Conservation (phyloP, 35 echinoderm and acorn worm species). For the Ptychodera flava region DNA sequence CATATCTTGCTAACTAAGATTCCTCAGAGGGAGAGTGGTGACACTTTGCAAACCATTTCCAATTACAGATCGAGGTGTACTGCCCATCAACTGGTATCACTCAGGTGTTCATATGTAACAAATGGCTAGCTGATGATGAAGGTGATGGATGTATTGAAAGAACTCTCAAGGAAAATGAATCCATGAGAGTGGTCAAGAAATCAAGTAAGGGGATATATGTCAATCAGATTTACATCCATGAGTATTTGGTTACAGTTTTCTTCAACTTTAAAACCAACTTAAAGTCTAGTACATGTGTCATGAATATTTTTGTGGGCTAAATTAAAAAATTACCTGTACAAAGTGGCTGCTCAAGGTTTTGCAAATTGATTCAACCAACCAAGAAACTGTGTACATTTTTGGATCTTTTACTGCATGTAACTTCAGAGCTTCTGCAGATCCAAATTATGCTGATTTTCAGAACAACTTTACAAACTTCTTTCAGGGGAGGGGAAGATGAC, state of each 20-base stretch:
- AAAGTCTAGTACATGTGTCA: not conserved
- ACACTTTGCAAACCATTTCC: too few relatives aligned
- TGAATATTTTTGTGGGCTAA: not conserved
- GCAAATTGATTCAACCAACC: too few relatives aligned
- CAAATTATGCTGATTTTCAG: too few relatives aligned
- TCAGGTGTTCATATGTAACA: constrained; percentile 71
- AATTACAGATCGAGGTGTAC: constrained; percentile 85
- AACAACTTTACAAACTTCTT: too few relatives aligned
- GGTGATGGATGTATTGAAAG: constrained; percentile 67
- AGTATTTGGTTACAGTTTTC: not conserved
- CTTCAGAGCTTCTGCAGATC: too few relatives aligned
- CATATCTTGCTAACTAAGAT: too few relatives aligned
- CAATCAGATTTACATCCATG: not conserved
- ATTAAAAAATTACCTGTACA: too few relatives aligned
- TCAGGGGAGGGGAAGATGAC: too few relatives aligned
- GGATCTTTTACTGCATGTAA: too few relatives aligned
- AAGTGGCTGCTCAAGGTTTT: too few relatives aligned
- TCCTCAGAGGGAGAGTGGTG: too few relatives aligned
- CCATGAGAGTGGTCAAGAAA: constrained; percentile 80
- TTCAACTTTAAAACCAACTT: not conserved
- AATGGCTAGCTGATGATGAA: constrained; percentile 80
- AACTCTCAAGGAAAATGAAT: constrained; percentile 75
- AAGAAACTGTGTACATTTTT: too few relatives aligned
- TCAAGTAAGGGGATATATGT: constrained; percentile 48
- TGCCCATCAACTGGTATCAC: constrained; percentile 75